Percentiles rank a stretch among this genome's conserved stretches.
Evolutionary conservation across 1,140 invertebrate genomes (phyloP).

Genomic region (Ephestia elutella): DNA sequence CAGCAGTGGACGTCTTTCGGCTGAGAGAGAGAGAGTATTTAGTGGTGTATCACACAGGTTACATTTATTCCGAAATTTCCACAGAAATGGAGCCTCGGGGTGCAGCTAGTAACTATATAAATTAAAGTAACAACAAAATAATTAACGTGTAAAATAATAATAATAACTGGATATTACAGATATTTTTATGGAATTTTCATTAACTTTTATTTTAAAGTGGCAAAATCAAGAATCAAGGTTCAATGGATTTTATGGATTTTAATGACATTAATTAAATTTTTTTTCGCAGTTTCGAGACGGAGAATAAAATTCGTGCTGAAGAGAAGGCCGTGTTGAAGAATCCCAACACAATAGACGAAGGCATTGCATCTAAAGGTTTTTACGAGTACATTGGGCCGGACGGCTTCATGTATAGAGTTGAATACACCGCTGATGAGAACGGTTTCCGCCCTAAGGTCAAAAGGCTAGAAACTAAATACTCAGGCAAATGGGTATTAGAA

Average conservation of each 20-base stretch:
- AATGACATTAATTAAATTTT: slow-evolving; percentile 4
- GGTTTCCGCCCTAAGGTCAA: slow-evolving; percentile 78
- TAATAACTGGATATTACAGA: too few species aligned
- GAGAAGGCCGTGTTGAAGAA: slow-evolving; percentile 78
- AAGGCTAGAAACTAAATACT: slow-evolving; percentile 66
- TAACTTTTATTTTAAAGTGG: too few species aligned
- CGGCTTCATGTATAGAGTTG: slow-evolving; percentile 76
- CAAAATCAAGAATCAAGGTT: too few species aligned
- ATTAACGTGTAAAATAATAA: too few species aligned
- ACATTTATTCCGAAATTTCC: too few species aligned
- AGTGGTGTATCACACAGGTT: too few species aligned
- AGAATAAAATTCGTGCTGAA: slow-evolving; percentile 83
- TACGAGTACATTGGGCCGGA: slow-evolving; percentile 79
- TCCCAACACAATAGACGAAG: slow-evolving; percentile 73
- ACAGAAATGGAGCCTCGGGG: too few species aligned
- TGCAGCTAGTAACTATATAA: too few species aligned
- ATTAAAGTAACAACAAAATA: too few species aligned
- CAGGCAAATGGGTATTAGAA: slow-evolving; percentile 63
- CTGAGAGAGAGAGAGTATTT: too few species aligned
- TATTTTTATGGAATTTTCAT: too few species aligned
- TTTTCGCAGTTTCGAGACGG: slow-evolving; percentile 81
- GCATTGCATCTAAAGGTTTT: slow-evolving; percentile 79
- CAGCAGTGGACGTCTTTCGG: too few species aligned
- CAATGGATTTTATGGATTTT: not conserved
- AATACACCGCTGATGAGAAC: slow-evolving; percentile 79